Conservation (phyloP, 2,797 vertebrate genomes). For the Chiloscyllium punctatum region DNA sequence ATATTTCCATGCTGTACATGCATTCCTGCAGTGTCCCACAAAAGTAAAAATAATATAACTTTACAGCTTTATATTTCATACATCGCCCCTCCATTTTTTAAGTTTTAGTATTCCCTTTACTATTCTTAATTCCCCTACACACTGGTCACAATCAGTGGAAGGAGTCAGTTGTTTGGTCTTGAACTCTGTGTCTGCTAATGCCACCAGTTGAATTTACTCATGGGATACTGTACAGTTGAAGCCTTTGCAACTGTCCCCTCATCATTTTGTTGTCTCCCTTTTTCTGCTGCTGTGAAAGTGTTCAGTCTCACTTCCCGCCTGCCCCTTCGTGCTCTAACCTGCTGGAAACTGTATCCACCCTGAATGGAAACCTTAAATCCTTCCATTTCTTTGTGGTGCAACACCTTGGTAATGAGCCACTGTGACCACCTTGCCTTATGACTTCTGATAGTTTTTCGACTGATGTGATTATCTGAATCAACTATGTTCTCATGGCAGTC, state of each 20-base stretch:
- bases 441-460: background rate
- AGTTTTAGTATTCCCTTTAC: background rate
- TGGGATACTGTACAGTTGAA: background rate
- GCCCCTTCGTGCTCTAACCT: background rate
- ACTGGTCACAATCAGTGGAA: too few species aligned
- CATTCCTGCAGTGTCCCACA: conserved; percentile 3
- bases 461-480: background rate
- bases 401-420: background rate
- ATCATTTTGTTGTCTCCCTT: background rate
- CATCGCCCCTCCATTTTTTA: background rate
- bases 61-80: background rate
- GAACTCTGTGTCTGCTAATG: background rate
- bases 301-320: background rate
- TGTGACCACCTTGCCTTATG: background rate
- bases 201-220: background rate
- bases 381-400: background rate
- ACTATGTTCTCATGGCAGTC: background rate
- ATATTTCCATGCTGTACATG: background rate
- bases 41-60: background rate
- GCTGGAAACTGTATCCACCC: background rate
- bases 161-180: background rate
- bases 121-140: background rate
- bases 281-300: background rate
- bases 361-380: background rate
- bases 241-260: background rate